phyloP scores from a whole-genome alignment of 23 tunicate species.

The Ascidia mentula region DNA sequence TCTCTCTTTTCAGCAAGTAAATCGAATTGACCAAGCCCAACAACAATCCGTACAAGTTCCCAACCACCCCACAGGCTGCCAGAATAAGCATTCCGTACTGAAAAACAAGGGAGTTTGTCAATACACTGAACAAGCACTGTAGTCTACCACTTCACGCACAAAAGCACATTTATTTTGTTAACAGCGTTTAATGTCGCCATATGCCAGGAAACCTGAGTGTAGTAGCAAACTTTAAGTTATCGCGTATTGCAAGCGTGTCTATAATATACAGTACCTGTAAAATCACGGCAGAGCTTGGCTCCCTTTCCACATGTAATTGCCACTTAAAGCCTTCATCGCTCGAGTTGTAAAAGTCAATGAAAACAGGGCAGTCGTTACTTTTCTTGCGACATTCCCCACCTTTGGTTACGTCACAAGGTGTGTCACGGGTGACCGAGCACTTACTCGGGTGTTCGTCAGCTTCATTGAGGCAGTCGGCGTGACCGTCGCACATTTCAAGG shows the following conservation, averaged over 20 bases:
- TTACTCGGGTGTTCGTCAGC: conserved; percentile 32
- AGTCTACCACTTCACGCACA: too few species aligned
- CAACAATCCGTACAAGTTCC: conserved; percentile 9
- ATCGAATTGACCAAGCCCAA: not conserved
- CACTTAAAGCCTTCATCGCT: not conserved
- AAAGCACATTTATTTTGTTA: too few species aligned
- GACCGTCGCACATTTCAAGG: conserved; percentile 45
- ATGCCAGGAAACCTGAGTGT: too few species aligned
- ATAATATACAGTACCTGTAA: not conserved
- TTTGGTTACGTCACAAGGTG: not conserved
- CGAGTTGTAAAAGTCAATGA: not conserved
- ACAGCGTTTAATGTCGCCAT: too few species aligned
- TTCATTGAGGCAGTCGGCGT: conserved; percentile 34
- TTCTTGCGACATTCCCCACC: not conserved
- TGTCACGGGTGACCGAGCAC: conserved; percentile 11
- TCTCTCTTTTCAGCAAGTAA: conserved; percentile 1
- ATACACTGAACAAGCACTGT: too few species aligned
- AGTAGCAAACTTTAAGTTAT: too few species aligned
- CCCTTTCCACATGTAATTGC: not conserved
- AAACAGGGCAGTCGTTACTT: not conserved
- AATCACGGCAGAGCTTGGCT: not conserved
- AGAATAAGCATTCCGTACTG: conserved; percentile 14
- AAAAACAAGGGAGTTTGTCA: too few species aligned
- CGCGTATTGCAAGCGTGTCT: too few species aligned
- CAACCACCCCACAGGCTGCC: conserved; percentile 10